Base-by-base conservation (phyloP, 2,888 invertebrate species). In the Cantharis rustica region DNA sequence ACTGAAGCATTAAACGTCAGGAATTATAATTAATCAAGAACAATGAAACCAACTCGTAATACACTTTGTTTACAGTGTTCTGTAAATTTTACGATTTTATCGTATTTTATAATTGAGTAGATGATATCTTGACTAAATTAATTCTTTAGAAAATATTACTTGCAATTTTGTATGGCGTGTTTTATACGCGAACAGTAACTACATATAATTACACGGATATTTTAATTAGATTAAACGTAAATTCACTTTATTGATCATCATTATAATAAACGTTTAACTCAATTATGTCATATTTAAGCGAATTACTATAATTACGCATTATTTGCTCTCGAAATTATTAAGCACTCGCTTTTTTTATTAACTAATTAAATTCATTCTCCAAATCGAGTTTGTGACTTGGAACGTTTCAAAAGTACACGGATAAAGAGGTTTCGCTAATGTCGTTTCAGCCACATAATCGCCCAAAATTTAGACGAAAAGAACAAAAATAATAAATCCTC, bases 11-110 rank as follows among this genome's bases (percentile, higher is more conserved):
- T 71, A 64, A 72, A 27, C 73, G 61, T 61, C 73, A 17, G 23
- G 68, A 73, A 73, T 73, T 23, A 68, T 73, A 73, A 73, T 73
- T 73, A 73, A 73, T 73, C 68, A 73, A 69, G 68, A 73, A 62
- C 61, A 62, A 69, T 31, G 68, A 23, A 71, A 62, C 71, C 20
- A 62, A 20, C 64, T 66, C 23, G 64, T 66, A 66, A 20, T 66
- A 66, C 16, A 66, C 64, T 66, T 66, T 66, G 64, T 66, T 66
- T 66, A 66, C 64, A 17, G 16, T 66, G 47, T n/a, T 47, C 47
- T 47, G 47, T 47, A 47, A 66, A 66, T 20, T 20, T 66, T 66
- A 66, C 20, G 17, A 66, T 66, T 66, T 66, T 17, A 66, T 17
- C 64, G 64, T 66, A 23, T 66, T 66, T 66, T 66, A 66, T 66